phyloP scores from a whole-genome alignment of 37 sponge, comb jelly and placozoan species.

The Aplysina aerophoba region DNA sequence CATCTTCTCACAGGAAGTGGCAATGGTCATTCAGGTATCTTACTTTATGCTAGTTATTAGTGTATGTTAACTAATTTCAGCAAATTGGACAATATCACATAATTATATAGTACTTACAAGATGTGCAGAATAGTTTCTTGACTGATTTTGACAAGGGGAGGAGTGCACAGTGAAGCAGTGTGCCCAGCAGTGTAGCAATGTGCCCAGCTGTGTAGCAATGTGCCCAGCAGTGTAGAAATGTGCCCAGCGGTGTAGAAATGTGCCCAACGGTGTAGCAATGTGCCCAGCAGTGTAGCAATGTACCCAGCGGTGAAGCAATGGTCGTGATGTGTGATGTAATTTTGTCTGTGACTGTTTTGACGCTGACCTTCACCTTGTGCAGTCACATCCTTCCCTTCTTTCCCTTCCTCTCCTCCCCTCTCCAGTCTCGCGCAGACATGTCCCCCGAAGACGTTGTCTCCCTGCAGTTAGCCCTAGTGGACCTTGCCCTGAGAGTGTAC shows the following conservation, averaged over 20 bases:
- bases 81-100: no score
- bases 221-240: no score
- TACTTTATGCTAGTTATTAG: no score
- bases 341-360: not conserved
- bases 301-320: not conserved
- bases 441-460: slow-evolving; percentile 85
- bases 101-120: no score
- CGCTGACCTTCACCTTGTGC: no score
- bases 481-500: slow-evolving; percentile 96
- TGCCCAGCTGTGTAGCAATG: not conserved
- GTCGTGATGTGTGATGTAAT: not conserved
- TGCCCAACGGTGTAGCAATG: no score
- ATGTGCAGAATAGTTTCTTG: no score
- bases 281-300: no score
- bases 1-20: slow-evolving; percentile 95
- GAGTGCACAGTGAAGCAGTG: not conserved
- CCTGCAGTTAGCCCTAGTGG: slow-evolving; percentile 85
- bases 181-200: no score
- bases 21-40: slow-evolving; percentile 86
- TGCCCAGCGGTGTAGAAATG: not conserved
- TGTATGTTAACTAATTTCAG: not conserved
- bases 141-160: no score
- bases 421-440: slow-evolving; percentile 83
- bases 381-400: not conserved
- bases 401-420: not conserved